Percentiles rank a stretch among this genome's conserved stretches.
phyloP scores from a whole-genome alignment of 2,888 invertebrate species.

The Agriopis marginaria region DNA sequence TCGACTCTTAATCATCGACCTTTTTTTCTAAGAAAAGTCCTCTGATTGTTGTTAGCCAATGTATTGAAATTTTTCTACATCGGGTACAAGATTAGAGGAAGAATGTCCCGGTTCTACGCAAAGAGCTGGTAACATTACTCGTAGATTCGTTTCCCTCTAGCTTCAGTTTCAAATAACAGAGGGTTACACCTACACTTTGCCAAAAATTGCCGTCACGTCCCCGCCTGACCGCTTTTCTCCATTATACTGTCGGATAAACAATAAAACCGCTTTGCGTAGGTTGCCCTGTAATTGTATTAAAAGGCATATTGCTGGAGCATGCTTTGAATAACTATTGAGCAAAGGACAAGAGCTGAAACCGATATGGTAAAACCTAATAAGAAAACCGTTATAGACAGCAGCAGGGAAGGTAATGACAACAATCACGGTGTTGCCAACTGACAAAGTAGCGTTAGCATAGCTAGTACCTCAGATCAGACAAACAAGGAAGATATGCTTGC shows the following conservation, averaged over 20 bases:
- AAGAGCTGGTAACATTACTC: background rate
- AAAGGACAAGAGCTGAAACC: background rate
- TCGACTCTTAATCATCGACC: too few relatives aligned
- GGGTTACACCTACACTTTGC: constrained; percentile 22
- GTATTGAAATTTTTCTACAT: too few relatives aligned
- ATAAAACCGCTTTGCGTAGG: constrained; percentile 12
- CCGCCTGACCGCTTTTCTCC: constrained; percentile 4
- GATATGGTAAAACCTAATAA: background rate
- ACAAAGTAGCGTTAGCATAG: too few relatives aligned
- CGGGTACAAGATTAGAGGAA: background rate
- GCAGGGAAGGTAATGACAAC: background rate
- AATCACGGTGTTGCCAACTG: too few relatives aligned
- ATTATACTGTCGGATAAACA: constrained; percentile 9
- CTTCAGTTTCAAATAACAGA: constrained; percentile 8
- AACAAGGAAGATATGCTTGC: too few relatives aligned
- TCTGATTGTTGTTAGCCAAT: too few relatives aligned
- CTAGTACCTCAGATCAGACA: too few relatives aligned
- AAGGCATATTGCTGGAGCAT: constrained; percentile 9
- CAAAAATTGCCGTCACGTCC: constrained; percentile 19
- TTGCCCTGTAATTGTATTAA: constrained; percentile 1
- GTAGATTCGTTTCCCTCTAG: background rate
- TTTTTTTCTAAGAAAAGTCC: too few relatives aligned
- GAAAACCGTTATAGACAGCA: background rate
- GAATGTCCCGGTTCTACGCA: background rate
- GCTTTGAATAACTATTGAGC: constrained; percentile 1